Base-by-base conservation (phyloP, 1,140 invertebrate species). In the Calycopis cecrops region DNA sequence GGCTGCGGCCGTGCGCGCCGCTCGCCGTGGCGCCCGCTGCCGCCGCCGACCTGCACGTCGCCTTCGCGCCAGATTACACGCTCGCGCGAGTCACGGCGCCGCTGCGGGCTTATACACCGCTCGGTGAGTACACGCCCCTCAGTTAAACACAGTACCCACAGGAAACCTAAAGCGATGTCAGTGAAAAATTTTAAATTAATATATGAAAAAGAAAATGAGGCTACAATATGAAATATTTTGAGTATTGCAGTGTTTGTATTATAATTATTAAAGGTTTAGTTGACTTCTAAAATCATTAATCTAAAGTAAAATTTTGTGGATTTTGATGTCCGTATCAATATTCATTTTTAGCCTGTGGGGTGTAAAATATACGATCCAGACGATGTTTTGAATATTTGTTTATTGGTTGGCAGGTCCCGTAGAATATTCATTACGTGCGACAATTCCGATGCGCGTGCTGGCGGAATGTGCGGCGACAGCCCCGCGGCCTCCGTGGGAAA, bases 51-150 rank as follows among this genome's bases (percentile, higher is more conserved):
- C 14, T 99, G 28, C 95, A 98, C 70, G 95, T 99, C 64, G 93
- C 94, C 53, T 98, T 97, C 80, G 95, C 95, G 0, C 94, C 97
- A 7, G 98, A 99, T 88, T 98, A 97, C 74, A 97, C 97, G 3
- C 88, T 97, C 56, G 92, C 83, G 88, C 4, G 93, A 91, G 28
- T 35, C 35, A 35, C 49, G 33, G 34, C 34, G 14, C 49, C 49
- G 49, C 49, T 51, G 49, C 34, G 34, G 14, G 49, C 49, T 0
- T 17, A 16, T 12, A 35, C 49, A 10, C 49, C 49, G 38, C 92
- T 91, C 94, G 71, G 96, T 93, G 7, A 35, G 38, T 40, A n/a
- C 10, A 14, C 14, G 35, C 10, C n/a, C n/a, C n/a, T n/a, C n/a
- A n/a, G n/a, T n/a, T n/a, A n/a, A n/a, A n/a, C n/a, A n/a, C n/a